A percentile compares a stretch with the other conserved stretches of the same genome.
Evolutionary conservation across 2,113 vertebrate genomes (phyloP).

Genomic region (Gambusia holbrooki): DNA sequence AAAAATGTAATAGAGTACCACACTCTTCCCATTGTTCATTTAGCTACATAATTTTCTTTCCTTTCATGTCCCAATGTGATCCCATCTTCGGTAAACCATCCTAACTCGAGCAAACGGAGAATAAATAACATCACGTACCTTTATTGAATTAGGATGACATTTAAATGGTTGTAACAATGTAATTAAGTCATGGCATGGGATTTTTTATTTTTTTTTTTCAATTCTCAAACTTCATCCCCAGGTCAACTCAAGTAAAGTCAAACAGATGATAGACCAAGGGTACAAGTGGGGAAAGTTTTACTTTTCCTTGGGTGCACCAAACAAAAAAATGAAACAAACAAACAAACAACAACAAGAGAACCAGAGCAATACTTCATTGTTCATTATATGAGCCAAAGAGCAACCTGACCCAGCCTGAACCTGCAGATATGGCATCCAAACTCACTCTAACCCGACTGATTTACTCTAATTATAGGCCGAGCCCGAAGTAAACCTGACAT

Average conservation of each 20-base stretch:
- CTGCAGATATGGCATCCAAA: too few relatives aligned
- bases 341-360: too few relatives aligned
- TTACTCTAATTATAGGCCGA: too few relatives aligned
- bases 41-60: conserved; percentile 22
- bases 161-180: not conserved
- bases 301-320: too few relatives aligned
- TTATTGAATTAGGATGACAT: not conserved
- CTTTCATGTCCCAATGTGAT: conserved; percentile 21
- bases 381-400: too few relatives aligned
- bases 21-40: conserved; percentile 33
- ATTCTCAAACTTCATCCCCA: conserved; percentile 9
- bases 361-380: too few relatives aligned
- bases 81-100: conserved; percentile 34
- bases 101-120: conserved; percentile 24
- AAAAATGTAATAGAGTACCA: conserved; percentile 18
- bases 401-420: too few relatives aligned
- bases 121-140: not conserved
- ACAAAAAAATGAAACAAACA: too few relatives aligned
- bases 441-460: too few relatives aligned
- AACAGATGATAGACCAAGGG: conserved; percentile 11
- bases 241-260: conserved; percentile 20
- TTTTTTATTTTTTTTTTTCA: not conserved
- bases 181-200: conserved; percentile 16
- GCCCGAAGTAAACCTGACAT: too few relatives aligned
- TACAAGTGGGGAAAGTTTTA: not conserved